Evolutionary conservation across 2,113 vertebrate species (phyloP), one percentile per base, ranked within the genome.

Genomic region (Bagarius yarrelli): DNA sequence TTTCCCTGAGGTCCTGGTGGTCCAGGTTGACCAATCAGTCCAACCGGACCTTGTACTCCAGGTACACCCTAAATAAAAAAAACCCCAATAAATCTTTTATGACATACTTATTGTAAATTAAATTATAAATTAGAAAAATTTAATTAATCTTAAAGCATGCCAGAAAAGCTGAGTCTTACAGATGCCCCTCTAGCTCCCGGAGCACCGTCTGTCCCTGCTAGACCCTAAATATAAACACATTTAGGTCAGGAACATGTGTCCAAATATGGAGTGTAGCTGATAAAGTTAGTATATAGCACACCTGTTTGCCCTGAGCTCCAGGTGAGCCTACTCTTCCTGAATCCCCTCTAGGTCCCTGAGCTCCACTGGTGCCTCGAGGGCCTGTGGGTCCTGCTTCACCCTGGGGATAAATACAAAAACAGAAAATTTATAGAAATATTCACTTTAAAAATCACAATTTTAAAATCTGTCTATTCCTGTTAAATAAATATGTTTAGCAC

Each of bases 351-450:
- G 93, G 86, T 47, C 98, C 98, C 86, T 99, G 98, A 50, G 89
- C 95, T 73, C 97, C 98, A 87, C 93, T 91, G 34, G 94, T 94
- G 36, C 98, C 98, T 87, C 97, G 93, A 15, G 95, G 95, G 1
- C 98, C 98, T 0, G 95, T 96, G 0, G 97, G 95, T 50, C 98
- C 98, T 21, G 95, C 94, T 90, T 98, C 95, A 81, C 98, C 98
- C 98, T 99, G 34, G 25, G 63, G 4, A 40, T 53, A 12, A 5
- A 55, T 34, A 19, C 34, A 66, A 70, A 53, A 27, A 6, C 32
- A 82, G 60, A 6, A 60, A 8, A 47, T 47, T 11, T 47, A 47
- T 9, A 44, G 14, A 44, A 44, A 69, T 15, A 15, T 44, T 44
- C 4, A n/a, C 5, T 69, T n/a, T 6, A n/a, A 44, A 44, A 67